Conservation (phyloP, 92 coral and sea anemone genomes). For the Zoanthus solanderi region DNA sequence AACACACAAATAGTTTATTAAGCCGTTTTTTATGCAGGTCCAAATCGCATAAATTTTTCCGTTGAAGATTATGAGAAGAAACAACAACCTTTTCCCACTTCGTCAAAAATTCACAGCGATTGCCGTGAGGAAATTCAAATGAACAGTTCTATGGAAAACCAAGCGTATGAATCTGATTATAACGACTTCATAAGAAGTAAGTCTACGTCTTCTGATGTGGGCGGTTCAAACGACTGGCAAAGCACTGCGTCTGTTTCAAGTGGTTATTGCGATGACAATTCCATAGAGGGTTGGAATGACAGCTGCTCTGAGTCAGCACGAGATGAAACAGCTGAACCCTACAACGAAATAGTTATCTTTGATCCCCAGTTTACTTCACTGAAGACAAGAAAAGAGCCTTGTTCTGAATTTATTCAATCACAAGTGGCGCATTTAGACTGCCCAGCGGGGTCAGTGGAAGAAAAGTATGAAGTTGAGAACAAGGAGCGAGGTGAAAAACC, state of each 20-base stretch:
- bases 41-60: slow-evolving; percentile 9
- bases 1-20: background rate
- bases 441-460: background rate
- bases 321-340: background rate
- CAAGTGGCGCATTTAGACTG: background rate
- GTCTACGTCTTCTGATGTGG: background rate
- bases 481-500: background rate
- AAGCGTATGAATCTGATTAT: slow-evolving; percentile 62
- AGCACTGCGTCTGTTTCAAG: slow-evolving; percentile 30
- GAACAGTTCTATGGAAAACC: slow-evolving; percentile 54
- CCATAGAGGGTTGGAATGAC: slow-evolving; percentile 14
- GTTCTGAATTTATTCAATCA: background rate
- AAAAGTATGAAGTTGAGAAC: slow-evolving; percentile 18
- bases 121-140: background rate
- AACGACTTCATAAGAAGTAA: background rate
- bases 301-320: slow-evolving; percentile 27
- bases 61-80: slow-evolving; percentile 31
- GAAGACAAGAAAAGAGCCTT: slow-evolving; percentile 21
- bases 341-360: slow-evolving; percentile 37
- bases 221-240: slow-evolving; percentile 6
- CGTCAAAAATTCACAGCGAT: background rate
- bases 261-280: slow-evolving; percentile 21
- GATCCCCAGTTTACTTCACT: slow-evolving; percentile 20
- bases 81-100: background rate
- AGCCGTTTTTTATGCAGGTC: background rate